A percentile compares a stretch with the other conserved stretches of the same genome.
Conservation (phyloP, 1,140 invertebrate genomes). For the Probaryconus sp. region DNA sequence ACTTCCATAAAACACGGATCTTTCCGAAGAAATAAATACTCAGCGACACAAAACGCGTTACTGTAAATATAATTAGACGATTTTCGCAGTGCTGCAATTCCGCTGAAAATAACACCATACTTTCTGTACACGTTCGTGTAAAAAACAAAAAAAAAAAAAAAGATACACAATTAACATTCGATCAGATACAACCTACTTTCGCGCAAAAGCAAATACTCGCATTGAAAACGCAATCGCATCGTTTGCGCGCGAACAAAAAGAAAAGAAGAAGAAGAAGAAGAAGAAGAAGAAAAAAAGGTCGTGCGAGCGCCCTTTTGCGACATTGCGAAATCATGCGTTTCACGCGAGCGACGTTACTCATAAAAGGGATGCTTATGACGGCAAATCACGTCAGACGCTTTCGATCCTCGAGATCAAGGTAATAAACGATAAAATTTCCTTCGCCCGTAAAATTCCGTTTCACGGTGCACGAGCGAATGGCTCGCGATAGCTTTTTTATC, state of each 20-base stretch:
- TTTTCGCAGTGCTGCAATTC: too few relatives aligned
- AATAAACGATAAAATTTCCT: conserved; percentile 15
- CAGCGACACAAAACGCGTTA: too few relatives aligned
- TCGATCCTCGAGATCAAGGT: background rate
- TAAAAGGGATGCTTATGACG: background rate
- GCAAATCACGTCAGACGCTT: background rate
- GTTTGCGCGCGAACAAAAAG: background rate
- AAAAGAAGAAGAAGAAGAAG: background rate
- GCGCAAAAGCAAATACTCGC: background rate
- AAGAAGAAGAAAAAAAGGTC: background rate
- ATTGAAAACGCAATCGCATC: too few relatives aligned
- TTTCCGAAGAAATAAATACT: too few relatives aligned
- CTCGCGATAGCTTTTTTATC: conserved; percentile 13
- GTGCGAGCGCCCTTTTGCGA: background rate
- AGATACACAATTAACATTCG: too few relatives aligned
- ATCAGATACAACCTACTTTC: background rate
- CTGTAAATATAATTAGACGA: too few relatives aligned
- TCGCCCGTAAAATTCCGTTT: conserved; percentile 5
- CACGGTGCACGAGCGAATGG: conserved; percentile 10
- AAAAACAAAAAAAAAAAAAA: too few relatives aligned
- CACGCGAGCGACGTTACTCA: background rate
- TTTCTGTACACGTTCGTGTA: too few relatives aligned
- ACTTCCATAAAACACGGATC: too few relatives aligned
- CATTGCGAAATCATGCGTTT: background rate
- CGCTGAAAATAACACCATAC: too few relatives aligned